Evolutionary conservation across 2,113 vertebrate species (phyloP), one percentile per base, ranked within the genome.

Genomic region (Hypomesus transpacificus): DNA sequence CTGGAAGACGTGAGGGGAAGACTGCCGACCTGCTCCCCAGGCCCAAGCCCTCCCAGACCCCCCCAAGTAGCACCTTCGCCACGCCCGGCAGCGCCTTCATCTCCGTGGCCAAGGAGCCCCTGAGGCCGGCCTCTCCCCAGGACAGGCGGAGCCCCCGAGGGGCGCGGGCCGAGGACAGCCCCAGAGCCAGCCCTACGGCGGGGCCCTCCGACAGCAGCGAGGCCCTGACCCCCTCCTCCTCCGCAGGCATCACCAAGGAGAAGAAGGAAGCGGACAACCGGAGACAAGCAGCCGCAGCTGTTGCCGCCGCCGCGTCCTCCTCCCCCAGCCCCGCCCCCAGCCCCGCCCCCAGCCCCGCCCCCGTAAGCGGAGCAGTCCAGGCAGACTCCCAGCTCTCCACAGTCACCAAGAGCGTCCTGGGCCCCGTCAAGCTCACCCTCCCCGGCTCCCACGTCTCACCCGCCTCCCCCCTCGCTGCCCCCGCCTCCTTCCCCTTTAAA

Each of bases 21-120:
- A 46, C 24, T 46, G 54, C 65, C 20, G 86, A 83, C 21, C 69
- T 63, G 0, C 71, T 76, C 14, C n/a, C 72, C 18, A 9, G 58
- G 69, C 5, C 76, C 6, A 87, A 75, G 31, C 73, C 82, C 74
- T 6, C 66, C 68, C 85, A 75, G 66, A 84, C 71, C 52, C 78
- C 86, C n/a, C 80, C 83, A 3, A 75, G 72, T 20, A 76, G 75
- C 64, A 74, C 85, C 34, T 93, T 91, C 80, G 86, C 90, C 73
- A 92, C 89, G 7, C 87, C 87, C 0, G 90, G 92, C 82, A 92
- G 91, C 51, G 90, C 92, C 0, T 92, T 92, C 84, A 90, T 87
- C 74, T 89, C 88, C 1, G 87, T 92, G 62, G 74, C 78, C 80
- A 90, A 87, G 68, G 89, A 91, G 64, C 70, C 76, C 71, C 80